Base-by-base conservation (phyloP, 2,797 vertebrate species). In the Sebastes oblongus region DNA sequence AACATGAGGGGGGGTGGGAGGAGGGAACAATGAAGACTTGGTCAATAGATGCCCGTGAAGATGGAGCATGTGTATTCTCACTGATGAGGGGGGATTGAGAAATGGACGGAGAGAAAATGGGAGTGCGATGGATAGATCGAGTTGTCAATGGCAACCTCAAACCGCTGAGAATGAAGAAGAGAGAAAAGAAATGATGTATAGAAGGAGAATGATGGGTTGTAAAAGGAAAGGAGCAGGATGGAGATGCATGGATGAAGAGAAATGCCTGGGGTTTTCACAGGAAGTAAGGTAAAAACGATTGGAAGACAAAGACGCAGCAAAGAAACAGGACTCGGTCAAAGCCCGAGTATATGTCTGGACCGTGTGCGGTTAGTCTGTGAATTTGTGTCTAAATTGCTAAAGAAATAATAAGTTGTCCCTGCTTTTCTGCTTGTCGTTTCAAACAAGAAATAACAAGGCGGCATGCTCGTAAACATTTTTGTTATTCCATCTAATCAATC, bases 111-210 rank as follows among this genome's bases (percentile, higher is more conserved):
- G 62, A 62, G 71, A 75, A 73, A 70, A 84, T 67, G 66, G 16
- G 50, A 65, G 24, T 4, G 50, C 9, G 7, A 77, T 22, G 25
- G 66, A 75, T 55, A 22, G 50, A 84, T 36, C 2, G 34, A 81
- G 25, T 52, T 68, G 69, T 81, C 83, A 81, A 80, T 74, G 72
- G 64, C 54, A 71, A 55, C 74, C 55, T 50, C 5, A 70, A 74
- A 79, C 11, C 25, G 4, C n/a, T 13, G 14, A 72, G 25, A 66
- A 69, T 61, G 39, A 81, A 76, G 61, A 78, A 9, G 32, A 34
- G 66, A 50, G 42, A 58, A 59, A 39, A 55, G 13, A 78, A 65
- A 67, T 42, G 13, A 66, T 25, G 42, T 4, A 4, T 46, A 27
- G 42, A 58, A 59, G 32, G 30, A 30, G 27, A 68, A 55, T 14